Base-by-base conservation (phyloP, 2,797 vertebrate species). In the Babyrousa celebensis region DNA sequence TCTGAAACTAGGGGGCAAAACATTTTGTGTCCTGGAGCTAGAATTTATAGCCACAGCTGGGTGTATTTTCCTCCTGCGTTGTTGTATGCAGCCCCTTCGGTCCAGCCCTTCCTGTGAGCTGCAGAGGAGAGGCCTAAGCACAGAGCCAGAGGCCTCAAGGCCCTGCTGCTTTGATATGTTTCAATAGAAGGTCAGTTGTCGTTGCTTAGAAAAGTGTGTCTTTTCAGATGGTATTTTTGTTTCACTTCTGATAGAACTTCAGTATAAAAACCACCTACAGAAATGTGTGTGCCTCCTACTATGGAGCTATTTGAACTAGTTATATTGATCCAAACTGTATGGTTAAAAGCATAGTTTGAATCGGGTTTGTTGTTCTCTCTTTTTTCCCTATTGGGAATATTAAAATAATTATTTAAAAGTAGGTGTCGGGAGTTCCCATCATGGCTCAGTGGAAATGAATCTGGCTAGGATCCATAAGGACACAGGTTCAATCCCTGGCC, bases 401-500 rank as follows among this genome's bases (percentile, higher is more conserved):
- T 92, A 67, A 89, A 96, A 93, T 60, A 93, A 95, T 82, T 85
- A 78, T 94, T 96, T 90, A 78, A 90, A 96, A 95, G 63, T 40
- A 96, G 68, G 8, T 36, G 36, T 36, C 36, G 36, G 36, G 36
- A 36, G 3, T 36, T 36, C 36, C 36, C 36, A 36, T 36, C 36
- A 36, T 36, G 36, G 36, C 36, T 36, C 36, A 36, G 36, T 36
- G 36, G 36, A 36, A 36, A 36, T 36, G 36, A 36, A 36, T 36
- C 36, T 36, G 36, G 36, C 36, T 36, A 36, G 36, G 36, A 36
- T 36, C 36, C 36, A 36, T 36, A 4, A 36, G 36, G 36, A 36
- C 36, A 36, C 36, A 36, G 36, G 36, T 36, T 36, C 36, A 36
- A 36, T 36, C 36, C 36, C 36, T 36, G 36, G 36, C 36, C 36